Evolutionary conservation across 2,113 vertebrate genomes (phyloP).

Genomic region (Solea senegalensis): DNA sequence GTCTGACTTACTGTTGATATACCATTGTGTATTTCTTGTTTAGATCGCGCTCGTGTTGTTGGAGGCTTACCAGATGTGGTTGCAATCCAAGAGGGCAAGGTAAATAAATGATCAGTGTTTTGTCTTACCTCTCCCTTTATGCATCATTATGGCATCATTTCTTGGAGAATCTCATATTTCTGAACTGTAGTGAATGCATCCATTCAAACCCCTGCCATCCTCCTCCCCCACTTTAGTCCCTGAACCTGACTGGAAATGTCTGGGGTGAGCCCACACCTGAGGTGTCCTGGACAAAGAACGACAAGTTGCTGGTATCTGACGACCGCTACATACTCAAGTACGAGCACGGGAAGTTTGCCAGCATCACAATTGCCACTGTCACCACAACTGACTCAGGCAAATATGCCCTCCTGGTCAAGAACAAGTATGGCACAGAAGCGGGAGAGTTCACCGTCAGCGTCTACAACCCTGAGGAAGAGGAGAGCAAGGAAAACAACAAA

Average conservation of each 20-base stretch:
- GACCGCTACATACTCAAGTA: slow-evolving; percentile 87
- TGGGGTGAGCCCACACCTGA: slow-evolving; percentile 95
- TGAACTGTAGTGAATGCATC: neutral
- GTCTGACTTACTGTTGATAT: no score
- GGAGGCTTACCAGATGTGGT: slow-evolving; percentile 97
- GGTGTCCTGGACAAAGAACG: slow-evolving; percentile 93
- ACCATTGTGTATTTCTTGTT: slow-evolving; percentile 47
- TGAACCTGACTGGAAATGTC: slow-evolving; percentile 95
- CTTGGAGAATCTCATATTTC: neutral
- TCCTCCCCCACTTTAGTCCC: slow-evolving; percentile 80
- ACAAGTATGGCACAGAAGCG: slow-evolving; percentile 93
- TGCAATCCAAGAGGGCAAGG: slow-evolving; percentile 99
- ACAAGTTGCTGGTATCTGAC: slow-evolving; percentile 83
- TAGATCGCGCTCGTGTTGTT: slow-evolving; percentile 95
- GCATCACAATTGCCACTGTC: slow-evolving; percentile 87
- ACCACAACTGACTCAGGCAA: slow-evolving; percentile 90
- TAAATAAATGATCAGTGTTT: slow-evolving; percentile 65
- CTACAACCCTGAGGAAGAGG: slow-evolving; percentile 93
- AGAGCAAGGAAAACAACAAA: slow-evolving; percentile 78
- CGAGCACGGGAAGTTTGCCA: slow-evolving; percentile 91
- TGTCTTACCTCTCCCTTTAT: neutral
- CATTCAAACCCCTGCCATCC: slow-evolving; percentile 1
- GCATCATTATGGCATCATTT: neutral
- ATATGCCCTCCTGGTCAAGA: slow-evolving; percentile 95
- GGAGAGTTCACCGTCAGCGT: slow-evolving; percentile 96